Evolutionary conservation across 2,888 invertebrate species (phyloP).

Genomic region (Stenodema calcarata): DNA sequence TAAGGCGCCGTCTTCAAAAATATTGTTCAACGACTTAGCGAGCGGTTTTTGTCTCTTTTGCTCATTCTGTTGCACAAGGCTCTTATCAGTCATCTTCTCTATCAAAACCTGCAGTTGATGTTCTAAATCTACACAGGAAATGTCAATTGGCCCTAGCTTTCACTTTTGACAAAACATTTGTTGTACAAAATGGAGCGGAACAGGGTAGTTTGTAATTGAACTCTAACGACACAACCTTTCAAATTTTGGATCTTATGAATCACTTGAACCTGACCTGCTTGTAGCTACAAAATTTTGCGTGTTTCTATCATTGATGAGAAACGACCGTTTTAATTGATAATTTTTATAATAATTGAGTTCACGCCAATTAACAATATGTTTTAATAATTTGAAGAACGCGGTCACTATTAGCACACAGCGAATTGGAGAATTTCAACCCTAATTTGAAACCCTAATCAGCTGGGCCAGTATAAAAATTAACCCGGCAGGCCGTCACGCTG

Average conservation of each 20-base stretch:
- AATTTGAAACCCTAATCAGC: too few species aligned
- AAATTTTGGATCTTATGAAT: background rate
- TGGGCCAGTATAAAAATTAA: too few species aligned
- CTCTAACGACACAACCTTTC: background rate
- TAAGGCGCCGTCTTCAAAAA: conserved; percentile 87
- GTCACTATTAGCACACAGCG: too few species aligned
- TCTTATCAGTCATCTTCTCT: background rate
- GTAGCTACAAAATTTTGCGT: background rate
- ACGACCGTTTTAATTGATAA: background rate
- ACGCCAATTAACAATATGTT: too few species aligned
- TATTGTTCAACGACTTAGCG: conserved; percentile 71
- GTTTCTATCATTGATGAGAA: background rate
- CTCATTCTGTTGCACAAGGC: background rate
- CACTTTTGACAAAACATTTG: background rate
- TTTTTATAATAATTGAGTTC: background rate
- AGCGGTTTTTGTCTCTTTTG: background rate
- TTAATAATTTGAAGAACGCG: too few species aligned
- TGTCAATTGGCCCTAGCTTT: background rate
- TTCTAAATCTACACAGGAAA: background rate
- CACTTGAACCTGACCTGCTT: background rate
- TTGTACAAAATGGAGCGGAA: background rate
- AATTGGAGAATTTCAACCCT: too few species aligned
- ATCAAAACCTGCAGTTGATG: background rate
- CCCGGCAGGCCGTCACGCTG: too few species aligned
- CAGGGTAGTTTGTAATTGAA: background rate